Percentiles rank a stretch among this genome's conserved stretches.
Evolutionary conservation across 1,140 invertebrate species (phyloP).

Genomic region (Sogatella furcifera): DNA sequence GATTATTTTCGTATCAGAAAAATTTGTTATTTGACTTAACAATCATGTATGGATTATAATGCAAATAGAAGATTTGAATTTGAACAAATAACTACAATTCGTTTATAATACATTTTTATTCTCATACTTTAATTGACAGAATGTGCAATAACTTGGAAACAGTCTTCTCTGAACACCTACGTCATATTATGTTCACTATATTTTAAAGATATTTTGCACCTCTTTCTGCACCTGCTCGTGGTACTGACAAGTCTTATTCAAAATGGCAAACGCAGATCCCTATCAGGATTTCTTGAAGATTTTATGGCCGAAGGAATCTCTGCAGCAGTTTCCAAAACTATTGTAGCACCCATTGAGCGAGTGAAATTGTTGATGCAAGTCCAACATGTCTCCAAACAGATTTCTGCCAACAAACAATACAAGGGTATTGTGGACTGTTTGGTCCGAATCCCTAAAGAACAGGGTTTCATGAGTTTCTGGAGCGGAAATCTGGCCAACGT

Average conservation of each 20-base stretch:
- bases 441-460: constrained; percentile 74
- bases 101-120: too few relatives aligned
- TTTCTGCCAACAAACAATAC: constrained; percentile 63
- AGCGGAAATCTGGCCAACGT: constrained; percentile 91
- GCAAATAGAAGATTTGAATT: too few relatives aligned
- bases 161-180: too few relatives aligned
- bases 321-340: constrained; percentile 81
- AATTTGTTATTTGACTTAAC: too few relatives aligned
- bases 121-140: too few relatives aligned
- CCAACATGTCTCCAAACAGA: constrained; percentile 76
- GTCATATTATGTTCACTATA: too few relatives aligned
- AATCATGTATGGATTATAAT: too few relatives aligned
- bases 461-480: constrained; percentile 79
- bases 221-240: not conserved
- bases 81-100: too few relatives aligned
- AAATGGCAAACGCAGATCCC: constrained; percentile 40
- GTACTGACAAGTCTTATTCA: not conserved
- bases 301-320: constrained; percentile 81
- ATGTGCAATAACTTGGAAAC: too few relatives aligned
- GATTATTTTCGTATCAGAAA: too few relatives aligned
- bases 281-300: constrained; percentile 61
- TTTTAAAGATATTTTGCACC: too few relatives aligned
- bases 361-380: constrained; percentile 89
- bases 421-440: constrained; percentile 84
- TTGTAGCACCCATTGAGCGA: constrained; percentile 82